phyloP scores from a whole-genome alignment of 2,113 vertebrate genomes.

The Nothocercus julius region DNA sequence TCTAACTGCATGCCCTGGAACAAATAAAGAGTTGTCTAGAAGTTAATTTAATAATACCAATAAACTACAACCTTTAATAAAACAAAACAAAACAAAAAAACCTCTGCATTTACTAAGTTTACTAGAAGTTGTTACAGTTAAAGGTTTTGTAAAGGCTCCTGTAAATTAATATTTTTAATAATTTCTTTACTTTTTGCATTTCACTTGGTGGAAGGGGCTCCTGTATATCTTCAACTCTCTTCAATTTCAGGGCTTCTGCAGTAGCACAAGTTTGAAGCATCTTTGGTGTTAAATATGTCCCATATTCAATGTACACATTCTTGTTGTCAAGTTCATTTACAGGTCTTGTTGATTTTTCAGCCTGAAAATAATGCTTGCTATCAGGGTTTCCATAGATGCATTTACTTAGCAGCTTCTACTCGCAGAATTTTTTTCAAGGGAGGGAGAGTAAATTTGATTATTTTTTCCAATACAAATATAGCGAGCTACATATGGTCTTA shows the following conservation, averaged over 20 bases:
- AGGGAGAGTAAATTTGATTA: neutral
- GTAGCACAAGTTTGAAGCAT: neutral
- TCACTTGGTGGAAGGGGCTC: neutral
- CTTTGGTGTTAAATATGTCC: neutral
- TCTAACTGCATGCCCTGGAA: neutral
- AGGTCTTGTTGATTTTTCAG: neutral
- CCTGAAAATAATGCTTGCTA: neutral
- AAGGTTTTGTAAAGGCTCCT: neutral
- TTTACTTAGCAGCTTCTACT: neutral
- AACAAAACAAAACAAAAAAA: neutral
- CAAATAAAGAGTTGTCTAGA: neutral
- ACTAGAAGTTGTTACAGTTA: neutral
- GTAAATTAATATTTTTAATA: neutral
- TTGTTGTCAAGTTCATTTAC: too few relatives aligned
- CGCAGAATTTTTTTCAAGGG: neutral
- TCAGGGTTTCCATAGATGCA: neutral
- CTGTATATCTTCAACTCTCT: neutral
- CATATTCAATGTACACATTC: fast-evolving
- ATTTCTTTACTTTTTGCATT: neutral
- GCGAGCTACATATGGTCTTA: neutral
- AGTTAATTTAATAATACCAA: neutral
- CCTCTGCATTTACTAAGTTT: neutral
- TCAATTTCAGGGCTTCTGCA: neutral
- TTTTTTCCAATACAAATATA: neutral
- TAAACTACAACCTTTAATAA: neutral